Evolutionary conservation across 2,113 vertebrate species (phyloP).

Genomic region (Gallinago paraguaiae): DNA sequence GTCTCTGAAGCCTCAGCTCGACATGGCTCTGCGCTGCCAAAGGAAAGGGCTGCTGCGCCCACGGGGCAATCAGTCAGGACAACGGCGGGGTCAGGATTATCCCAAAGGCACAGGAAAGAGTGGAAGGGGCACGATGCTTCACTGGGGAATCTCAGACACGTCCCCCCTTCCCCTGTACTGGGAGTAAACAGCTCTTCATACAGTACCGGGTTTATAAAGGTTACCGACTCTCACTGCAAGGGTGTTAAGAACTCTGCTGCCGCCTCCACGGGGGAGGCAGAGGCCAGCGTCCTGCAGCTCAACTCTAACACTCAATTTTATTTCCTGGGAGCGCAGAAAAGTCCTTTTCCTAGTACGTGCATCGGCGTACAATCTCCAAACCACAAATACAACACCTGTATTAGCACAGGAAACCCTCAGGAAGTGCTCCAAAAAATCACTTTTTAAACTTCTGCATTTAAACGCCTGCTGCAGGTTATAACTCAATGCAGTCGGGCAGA

Average conservation of each 20-base stretch:
- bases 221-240: background rate
- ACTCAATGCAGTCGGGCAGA: background rate
- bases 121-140: background rate
- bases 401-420: background rate
- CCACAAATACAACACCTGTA: background rate
- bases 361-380: background rate
- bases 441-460: background rate
- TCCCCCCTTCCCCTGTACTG: background rate
- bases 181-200: background rate
- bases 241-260: background rate
- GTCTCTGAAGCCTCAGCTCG: constrained; percentile 34
- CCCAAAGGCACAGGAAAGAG: background rate
- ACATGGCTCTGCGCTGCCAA: background rate
- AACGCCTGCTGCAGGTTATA: background rate
- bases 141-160: background rate
- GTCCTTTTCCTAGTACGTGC: background rate
- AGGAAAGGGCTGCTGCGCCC: constrained; percentile 28
- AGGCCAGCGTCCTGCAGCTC: background rate
- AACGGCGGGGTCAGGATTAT: background rate
- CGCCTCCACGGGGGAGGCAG: background rate
- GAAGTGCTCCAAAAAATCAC: background rate
- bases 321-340: background rate
- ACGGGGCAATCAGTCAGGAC: constrained; percentile 51
- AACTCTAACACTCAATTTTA: background rate
- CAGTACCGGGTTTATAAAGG: background rate